phyloP scores from a whole-genome alignment of 2,113 vertebrate species.

The Scomber scombrus region DNA sequence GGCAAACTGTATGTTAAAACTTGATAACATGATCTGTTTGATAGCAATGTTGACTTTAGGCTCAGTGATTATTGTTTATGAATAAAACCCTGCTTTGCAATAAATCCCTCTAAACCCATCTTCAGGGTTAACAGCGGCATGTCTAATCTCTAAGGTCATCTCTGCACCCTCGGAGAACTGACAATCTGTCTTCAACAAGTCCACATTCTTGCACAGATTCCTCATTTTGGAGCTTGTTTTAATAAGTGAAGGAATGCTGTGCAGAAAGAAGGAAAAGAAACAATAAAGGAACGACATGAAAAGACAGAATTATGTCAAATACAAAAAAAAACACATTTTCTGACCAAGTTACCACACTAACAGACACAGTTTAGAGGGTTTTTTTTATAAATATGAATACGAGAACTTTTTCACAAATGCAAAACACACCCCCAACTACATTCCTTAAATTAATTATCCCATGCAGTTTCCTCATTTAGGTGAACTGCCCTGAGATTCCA shows the following conservation, averaged over 20 bases:
- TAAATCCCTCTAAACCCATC: background rate
- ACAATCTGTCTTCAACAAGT: background rate
- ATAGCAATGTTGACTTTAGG: too few species aligned
- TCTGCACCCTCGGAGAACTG: background rate
- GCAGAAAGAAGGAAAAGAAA: background rate
- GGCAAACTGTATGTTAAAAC: too few species aligned
- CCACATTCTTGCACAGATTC: background rate
- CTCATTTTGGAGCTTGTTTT: slow-evolving; percentile 24
- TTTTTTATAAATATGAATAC: too few species aligned
- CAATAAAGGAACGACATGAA: background rate
- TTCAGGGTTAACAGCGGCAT: background rate
- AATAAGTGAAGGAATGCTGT: slow-evolving; percentile 32
- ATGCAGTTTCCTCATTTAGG: background rate
- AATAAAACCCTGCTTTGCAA: background rate
- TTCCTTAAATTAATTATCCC: background rate
- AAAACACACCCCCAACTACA: too few species aligned
- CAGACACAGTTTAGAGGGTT: background rate
- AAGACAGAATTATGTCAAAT: background rate
- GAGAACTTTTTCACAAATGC: background rate
- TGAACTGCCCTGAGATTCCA: slow-evolving; percentile 32
- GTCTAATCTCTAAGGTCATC: slow-evolving; percentile 44
- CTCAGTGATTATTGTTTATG: too few species aligned
- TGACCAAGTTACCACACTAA: background rate
- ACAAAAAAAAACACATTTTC: background rate
- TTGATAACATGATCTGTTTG: too few species aligned